Base-by-base conservation (phyloP, 2,888 invertebrate species). In the Sinhomidia bicolor region DNA sequence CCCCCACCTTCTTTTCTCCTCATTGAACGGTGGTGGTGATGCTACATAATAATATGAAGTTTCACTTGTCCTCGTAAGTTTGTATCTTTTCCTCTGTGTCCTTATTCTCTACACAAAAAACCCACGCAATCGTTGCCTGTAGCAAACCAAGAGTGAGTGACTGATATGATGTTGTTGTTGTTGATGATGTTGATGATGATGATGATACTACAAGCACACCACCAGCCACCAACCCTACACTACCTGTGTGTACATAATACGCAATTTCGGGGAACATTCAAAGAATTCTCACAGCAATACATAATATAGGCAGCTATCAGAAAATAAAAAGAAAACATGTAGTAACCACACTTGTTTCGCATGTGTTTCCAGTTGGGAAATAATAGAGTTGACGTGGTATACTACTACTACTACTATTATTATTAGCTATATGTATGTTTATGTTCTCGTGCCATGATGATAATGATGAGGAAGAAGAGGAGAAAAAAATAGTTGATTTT, bases 21-120 rank as follows among this genome's bases (percentile, higher is more conserved):
- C 78, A 84, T 84, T 76, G 78, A 85, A 79, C 68, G 68, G 62
- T n/a, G n/a, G n/a, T n/a, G 71, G 68, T 82, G 82, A 29, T 36
- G 7, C 36, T 7, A n/a, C n/a, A n/a, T n/a, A n/a, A n/a, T n/a
- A n/a, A n/a, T n/a, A n/a, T n/a, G n/a, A n/a, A n/a, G n/a, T n/a
- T 36, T 36, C 36, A 36, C 36, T 36, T 36, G 20, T n/a, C n/a
- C n/a, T n/a, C n/a, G n/a, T n/a, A n/a, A 36, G 62, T 62, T 74
- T 26, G 71, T 47, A 20, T 47, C 17, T 57, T 57, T 5, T 65
- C 12, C 23, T 44, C 68, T 74, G 44, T 65, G n/a, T 62, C 12
- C 26, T 62, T 17, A 20, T 9, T 57, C 12, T 44, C 20, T n/a
- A 1, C 51, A n/a, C 17, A n/a, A 17, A 4, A 6, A 3, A 62